Percentiles rank a stretch among this genome's conserved stretches.
These are phyloP conservation scores for Urocolius indicus DNA, from an alignment of 2,113 vertebrate genomes.

Conservation along the genomic window DNA sequence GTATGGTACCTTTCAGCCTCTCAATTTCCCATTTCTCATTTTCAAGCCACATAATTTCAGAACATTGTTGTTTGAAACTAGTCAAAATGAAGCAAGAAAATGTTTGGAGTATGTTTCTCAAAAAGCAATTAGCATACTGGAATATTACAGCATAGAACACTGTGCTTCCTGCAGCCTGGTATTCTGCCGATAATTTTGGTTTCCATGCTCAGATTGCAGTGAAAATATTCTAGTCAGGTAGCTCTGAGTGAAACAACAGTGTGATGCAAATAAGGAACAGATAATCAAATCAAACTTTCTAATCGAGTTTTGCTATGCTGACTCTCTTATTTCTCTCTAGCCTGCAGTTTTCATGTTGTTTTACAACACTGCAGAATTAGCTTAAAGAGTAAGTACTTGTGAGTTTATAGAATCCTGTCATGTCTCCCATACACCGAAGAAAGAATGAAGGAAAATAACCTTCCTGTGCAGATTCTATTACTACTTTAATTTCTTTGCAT, in stretches of 20 bases:
- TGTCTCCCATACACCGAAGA: conserved; percentile 26
- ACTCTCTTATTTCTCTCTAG: conserved; percentile 68
- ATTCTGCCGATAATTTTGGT: background rate
- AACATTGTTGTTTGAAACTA: background rate
- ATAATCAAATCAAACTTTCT: conserved; percentile 74
- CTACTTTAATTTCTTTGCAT: conserved; percentile 13
- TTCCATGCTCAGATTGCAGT: background rate
- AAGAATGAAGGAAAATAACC: background rate
- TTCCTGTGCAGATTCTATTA: background rate
- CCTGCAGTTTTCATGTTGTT: conserved; percentile 57
- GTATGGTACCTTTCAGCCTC: background rate
- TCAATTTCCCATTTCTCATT: background rate
- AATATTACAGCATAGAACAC: conserved; percentile 13
- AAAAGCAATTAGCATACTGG: background rate
- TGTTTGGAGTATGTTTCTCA: conserved; percentile 6
- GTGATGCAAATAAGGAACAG: conserved; percentile 66
- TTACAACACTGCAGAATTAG: conserved; percentile 67
- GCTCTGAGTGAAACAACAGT: conserved; percentile 18
- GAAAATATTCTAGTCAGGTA: conserved; percentile 62
- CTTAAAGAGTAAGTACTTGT: conserved; percentile 66
- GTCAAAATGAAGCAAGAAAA: background rate
- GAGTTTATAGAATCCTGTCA: conserved; percentile 47
- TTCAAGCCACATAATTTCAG: background rate
- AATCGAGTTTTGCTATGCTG: conserved; percentile 67
- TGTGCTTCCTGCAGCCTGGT: background rate